Conservation (phyloP, 2,797 vertebrate species). For the Gallinago nigripennis region DNA sequence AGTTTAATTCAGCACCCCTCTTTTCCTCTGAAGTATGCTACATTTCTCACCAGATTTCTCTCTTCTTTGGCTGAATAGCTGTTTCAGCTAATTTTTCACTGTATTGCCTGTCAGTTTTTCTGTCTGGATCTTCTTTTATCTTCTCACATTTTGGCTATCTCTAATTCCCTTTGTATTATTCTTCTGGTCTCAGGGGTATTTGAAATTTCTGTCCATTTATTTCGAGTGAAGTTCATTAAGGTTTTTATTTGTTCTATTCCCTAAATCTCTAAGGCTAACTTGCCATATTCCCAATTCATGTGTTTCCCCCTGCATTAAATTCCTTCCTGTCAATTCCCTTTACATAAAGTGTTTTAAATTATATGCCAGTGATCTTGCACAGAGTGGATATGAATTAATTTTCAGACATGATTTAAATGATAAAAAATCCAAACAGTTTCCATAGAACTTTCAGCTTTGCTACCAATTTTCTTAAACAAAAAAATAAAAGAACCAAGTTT, state of each 20-base stretch:
- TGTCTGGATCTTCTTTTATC: background rate
- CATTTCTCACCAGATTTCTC: background rate
- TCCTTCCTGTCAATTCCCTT: background rate
- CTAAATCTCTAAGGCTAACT: background rate
- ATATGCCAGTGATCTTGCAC: background rate
- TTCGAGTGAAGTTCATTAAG: background rate
- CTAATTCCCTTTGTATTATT: background rate
- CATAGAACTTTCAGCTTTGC: background rate
- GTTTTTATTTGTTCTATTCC: background rate
- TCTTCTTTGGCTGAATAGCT: background rate
- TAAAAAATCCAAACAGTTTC: background rate
- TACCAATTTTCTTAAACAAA: background rate
- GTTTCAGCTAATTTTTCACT: background rate
- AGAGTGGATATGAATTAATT: background rate
- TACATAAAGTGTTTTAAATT: background rate
- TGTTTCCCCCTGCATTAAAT: background rate
- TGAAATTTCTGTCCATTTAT: background rate
- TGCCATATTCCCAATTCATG: background rate
- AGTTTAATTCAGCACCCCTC: background rate
- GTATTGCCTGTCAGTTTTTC: background rate
- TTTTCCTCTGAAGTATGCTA: background rate
- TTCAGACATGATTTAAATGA: background rate
- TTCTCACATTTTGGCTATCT: background rate
- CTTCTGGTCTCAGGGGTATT: background rate
- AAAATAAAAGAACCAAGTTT: background rate